These are phyloP conservation scores for Mustela lutreola DNA, from an alignment of 2,113 vertebrate species.

Conservation along the genomic window DNA sequence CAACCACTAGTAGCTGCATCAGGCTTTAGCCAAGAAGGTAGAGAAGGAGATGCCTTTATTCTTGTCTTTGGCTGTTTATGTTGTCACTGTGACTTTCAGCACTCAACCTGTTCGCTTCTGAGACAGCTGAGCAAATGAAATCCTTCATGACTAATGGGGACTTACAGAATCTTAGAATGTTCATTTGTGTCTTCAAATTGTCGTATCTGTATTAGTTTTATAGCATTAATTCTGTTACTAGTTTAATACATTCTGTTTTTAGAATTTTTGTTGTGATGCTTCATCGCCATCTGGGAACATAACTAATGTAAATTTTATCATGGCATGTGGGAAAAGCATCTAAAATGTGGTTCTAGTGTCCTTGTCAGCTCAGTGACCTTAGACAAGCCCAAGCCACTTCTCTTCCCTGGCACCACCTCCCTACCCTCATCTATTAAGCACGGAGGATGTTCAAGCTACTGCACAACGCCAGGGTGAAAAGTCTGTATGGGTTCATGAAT, in stretches of 20 bases:
- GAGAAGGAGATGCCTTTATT: neutral
- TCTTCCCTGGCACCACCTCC: neutral
- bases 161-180: neutral
- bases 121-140: neutral
- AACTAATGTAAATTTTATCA: neutral
- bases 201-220: neutral
- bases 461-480: neutral
- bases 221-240: neutral
- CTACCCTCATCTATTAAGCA: neutral
- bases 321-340: neutral
- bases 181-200: neutral
- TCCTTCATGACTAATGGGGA: neutral
- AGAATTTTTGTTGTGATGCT: neutral
- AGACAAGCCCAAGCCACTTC: neutral
- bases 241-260: neutral
- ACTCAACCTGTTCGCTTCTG: neutral
- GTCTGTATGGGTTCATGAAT: fast-evolving
- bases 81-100: neutral
- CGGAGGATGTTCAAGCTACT: neutral
- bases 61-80: neutral
- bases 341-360: neutral
- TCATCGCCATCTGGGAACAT: neutral
- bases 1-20: neutral
- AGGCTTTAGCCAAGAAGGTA: neutral
- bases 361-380: too few relatives aligned